phyloP scores from a whole-genome alignment of 2,888 invertebrate genomes.

The Cosmopolites sordidus region DNA sequence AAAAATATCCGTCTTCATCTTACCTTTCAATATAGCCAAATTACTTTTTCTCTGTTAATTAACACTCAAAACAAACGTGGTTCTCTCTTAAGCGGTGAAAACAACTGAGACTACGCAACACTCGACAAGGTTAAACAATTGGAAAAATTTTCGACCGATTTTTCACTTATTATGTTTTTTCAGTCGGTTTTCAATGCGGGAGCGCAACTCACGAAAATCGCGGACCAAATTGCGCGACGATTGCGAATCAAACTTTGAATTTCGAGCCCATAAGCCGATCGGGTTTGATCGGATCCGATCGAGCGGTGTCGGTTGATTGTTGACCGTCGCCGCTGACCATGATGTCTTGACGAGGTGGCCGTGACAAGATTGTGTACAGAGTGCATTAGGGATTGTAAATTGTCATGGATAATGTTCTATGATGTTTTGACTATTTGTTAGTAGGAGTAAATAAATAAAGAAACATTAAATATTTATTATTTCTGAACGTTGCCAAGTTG shows the following conservation, averaged over 20 bases:
- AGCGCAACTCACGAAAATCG: slow-evolving; percentile 13
- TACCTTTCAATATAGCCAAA: slow-evolving; percentile 1
- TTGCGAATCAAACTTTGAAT: slow-evolving; percentile 16
- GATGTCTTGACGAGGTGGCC: slow-evolving; percentile 13
- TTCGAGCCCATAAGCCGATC: slow-evolving; percentile 18
- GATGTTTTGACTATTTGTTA: too few species aligned
- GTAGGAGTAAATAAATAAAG: too few species aligned
- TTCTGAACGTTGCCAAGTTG: too few species aligned
- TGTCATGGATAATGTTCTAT: background rate
- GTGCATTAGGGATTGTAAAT: background rate
- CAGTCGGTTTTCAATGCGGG: background rate
- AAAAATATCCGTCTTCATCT: slow-evolving; percentile 13
- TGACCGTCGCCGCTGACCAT: slow-evolving; percentile 28
- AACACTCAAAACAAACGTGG: too few species aligned
- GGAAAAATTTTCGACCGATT: slow-evolving; percentile 7
- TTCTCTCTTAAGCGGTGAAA: too few species aligned
- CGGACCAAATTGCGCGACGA: slow-evolving; percentile 13
- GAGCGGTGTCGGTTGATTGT: background rate
- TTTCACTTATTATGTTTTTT: too few species aligned
- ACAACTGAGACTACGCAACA: background rate
- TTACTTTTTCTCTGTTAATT: background rate
- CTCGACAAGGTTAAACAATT: background rate
- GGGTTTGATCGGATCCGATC: slow-evolving; percentile 12
- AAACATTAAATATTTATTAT: too few species aligned
- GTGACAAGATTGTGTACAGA: too few species aligned